Conservation (phyloP, 2,113 vertebrate genomes). For the Tor tambroides region DNA sequence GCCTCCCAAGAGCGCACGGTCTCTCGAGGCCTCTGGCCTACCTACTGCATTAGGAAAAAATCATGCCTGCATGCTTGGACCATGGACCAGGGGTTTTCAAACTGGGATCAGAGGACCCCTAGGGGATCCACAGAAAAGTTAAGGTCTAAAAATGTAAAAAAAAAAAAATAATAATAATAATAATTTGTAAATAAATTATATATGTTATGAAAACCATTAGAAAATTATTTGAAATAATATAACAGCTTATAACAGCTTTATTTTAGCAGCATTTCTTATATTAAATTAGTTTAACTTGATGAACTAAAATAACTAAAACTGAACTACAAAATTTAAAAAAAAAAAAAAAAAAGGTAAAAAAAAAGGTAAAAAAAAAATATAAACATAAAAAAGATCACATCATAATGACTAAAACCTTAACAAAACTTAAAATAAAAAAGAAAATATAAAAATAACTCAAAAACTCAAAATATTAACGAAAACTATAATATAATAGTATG, state of each 20-base stretch:
- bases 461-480: too few species aligned
- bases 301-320: neutral
- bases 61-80: neutral
- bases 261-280: too few species aligned
- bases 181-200: neutral
- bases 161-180: neutral
- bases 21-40: conserved; percentile 4
- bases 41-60: neutral
- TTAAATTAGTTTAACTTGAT: too few species aligned
- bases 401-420: too few species aligned
- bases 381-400: too few species aligned
- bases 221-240: too few species aligned
- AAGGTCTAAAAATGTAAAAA: neutral
- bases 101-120: neutral
- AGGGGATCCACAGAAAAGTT: neutral
- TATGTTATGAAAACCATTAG: too few species aligned
- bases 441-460: too few species aligned
- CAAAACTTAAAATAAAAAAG: too few species aligned
- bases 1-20: neutral
- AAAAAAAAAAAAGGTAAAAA: too few species aligned
- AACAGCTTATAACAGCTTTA: too few species aligned
- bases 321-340: neutral
- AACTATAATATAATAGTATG: neutral
- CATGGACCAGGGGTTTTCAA: neutral
- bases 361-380: too few species aligned